Evolutionary conservation across 2,113 vertebrate species (phyloP).

Genomic region (Pachyramphus minor): DNA sequence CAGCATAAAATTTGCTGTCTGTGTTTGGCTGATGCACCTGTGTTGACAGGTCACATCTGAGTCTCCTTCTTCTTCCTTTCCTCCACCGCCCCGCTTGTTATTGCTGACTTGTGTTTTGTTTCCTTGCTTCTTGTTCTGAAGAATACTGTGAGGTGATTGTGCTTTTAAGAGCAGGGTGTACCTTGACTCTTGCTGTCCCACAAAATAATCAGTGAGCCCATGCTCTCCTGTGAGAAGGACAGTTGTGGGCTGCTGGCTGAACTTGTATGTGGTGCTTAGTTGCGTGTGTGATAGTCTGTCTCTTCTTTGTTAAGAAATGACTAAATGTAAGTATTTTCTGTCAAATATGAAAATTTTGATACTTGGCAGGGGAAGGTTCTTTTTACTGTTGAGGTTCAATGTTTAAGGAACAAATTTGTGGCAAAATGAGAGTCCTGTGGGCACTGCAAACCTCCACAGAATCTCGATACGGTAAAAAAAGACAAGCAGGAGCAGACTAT

Average conservation of each 20-base stretch:
- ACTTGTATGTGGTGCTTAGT: not conserved
- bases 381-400: not conserved
- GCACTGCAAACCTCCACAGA: not conserved
- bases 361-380: not conserved
- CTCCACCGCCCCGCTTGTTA: fast-evolving
- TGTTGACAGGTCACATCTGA: not conserved
- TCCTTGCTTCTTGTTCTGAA: not conserved
- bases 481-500: not conserved
- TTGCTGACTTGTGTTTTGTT: not conserved
- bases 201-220: not conserved
- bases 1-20: fast-evolving
- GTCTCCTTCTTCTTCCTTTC: not conserved
- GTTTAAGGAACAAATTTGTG: not conserved
- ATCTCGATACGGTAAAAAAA: fast-evolving
- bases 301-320: not conserved
- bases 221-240: not conserved
- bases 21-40: fast-evolving
- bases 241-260: not conserved
- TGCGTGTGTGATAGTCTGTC: not conserved
- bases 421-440: not conserved
- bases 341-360: not conserved
- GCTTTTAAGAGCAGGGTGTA: not conserved
- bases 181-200: not conserved
- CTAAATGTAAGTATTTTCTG: not conserved
- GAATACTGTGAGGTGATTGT: not conserved